A percentile compares a stretch with the other conserved stretches of the same genome.
Evolutionary conservation across 1,140 invertebrate genomes (phyloP).

Genomic region (Cyclargus thomasi): DNA sequence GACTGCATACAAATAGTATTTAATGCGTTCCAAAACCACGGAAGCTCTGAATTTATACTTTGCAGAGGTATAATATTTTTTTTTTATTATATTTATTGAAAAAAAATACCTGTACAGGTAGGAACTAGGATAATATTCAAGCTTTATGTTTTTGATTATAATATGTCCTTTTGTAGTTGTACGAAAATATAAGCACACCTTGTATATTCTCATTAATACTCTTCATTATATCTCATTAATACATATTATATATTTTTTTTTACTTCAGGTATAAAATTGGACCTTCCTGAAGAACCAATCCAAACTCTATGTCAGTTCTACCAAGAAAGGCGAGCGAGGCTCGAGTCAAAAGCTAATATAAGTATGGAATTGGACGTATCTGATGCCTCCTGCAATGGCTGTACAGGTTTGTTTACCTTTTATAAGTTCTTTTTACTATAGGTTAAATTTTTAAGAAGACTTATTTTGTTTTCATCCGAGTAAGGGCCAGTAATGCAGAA

Average conservation of each 20-base stretch:
- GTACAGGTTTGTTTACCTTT: conserved; percentile 13
- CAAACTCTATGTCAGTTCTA: conserved; percentile 39
- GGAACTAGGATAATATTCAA: too few relatives aligned
- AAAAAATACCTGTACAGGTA: too few relatives aligned
- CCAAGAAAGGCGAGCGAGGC: conserved; percentile 29
- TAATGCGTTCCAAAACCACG: conserved; percentile 35
- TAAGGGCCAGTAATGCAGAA: too few relatives aligned
- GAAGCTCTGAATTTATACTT: conserved; percentile 16
- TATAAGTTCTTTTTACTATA: too few relatives aligned
- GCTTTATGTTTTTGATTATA: too few relatives aligned
- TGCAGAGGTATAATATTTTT: conserved; percentile 9
- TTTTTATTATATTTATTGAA: background rate
- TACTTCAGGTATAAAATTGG: conserved; percentile 38
- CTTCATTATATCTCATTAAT: too few relatives aligned
- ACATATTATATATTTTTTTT: background rate
- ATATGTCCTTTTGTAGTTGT: too few relatives aligned
- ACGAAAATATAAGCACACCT: too few relatives aligned
- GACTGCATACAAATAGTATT: conserved; percentile 43
- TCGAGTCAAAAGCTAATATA: conserved; percentile 32
- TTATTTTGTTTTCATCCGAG: too few relatives aligned
- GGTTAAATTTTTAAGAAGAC: too few relatives aligned
- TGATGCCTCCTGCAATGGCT: background rate
- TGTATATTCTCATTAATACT: too few relatives aligned
- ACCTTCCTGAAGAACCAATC: conserved; percentile 43
- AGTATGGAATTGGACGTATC: conserved; percentile 30